These are phyloP conservation scores for Antechinus flavipes DNA, from an alignment of 2,113 vertebrate genomes.

Conservation along the genomic window DNA sequence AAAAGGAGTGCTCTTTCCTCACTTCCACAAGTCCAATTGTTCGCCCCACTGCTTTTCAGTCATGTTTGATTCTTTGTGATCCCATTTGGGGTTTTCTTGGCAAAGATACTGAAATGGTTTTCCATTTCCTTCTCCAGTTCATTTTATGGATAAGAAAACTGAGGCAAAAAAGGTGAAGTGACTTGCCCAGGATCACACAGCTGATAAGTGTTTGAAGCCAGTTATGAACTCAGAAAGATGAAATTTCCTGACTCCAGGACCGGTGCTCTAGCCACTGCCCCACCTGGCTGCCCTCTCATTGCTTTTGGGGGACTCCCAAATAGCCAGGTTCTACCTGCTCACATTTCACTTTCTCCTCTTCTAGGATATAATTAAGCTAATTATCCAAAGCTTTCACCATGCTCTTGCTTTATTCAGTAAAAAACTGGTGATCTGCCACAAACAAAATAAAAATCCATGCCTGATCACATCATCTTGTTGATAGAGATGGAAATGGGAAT, in stretches of 20 bases:
- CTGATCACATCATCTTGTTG: too few species aligned
- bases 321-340: too few species aligned
- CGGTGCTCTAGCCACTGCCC: too few species aligned
- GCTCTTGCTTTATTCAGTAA: too few species aligned
- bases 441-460: too few species aligned
- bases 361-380: too few species aligned
- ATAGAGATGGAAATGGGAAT: too few species aligned
- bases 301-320: too few species aligned
- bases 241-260: not conserved
- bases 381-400: too few species aligned
- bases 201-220: not conserved
- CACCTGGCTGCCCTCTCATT: too few species aligned
- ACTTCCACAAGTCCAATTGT: not conserved
- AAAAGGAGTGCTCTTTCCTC: not conserved
- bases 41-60: not conserved
- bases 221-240: not conserved
- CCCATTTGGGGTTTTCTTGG: not conserved
- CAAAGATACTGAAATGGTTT: not conserved
- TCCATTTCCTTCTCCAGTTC: not conserved
- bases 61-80: not conserved
- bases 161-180: not conserved
- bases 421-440: too few species aligned
- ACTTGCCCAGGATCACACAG: not conserved
- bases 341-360: too few species aligned
- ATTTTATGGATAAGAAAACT: not conserved